These are phyloP conservation scores for Lepidurus packardi DNA, from an alignment of 1,140 invertebrate species.

Conservation along the genomic window DNA sequence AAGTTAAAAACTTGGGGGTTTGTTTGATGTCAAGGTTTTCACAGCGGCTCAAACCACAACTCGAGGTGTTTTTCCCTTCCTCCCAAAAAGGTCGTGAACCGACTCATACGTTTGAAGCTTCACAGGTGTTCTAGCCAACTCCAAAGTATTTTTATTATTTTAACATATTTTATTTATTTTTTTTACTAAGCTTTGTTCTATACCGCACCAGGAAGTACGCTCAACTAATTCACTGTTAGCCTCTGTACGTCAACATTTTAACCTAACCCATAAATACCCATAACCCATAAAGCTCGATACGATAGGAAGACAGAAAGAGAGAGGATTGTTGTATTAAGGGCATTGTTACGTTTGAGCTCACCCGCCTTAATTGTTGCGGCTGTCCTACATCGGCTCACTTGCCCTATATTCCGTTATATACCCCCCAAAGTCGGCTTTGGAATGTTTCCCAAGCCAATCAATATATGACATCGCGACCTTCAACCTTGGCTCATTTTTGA, in stretches of 20 bases:
- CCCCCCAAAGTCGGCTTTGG: not conserved
- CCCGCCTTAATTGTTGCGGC: conserved; percentile 17
- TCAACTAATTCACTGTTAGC: no score
- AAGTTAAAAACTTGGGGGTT: no score
- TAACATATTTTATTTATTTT: no score
- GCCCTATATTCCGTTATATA: not conserved
- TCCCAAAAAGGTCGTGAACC: not conserved
- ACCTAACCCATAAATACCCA: no score
- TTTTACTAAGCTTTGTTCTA: no score
- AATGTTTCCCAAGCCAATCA: not conserved
- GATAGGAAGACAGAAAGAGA: no score
- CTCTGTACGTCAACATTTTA: no score
- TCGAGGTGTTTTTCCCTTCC: no score
- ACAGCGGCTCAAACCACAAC: not conserved
- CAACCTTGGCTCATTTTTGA: not conserved
- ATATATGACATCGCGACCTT: not conserved
- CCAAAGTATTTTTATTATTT: no score
- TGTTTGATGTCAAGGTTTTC: not conserved
- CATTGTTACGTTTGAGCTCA: not conserved
- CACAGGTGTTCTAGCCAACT: not conserved
- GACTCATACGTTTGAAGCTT: not conserved
- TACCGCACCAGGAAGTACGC: no score
- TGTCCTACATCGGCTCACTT: not conserved
- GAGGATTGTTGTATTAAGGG: not conserved
- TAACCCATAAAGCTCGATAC: no score